Percentiles rank a stretch among this genome's conserved stretches.
These are phyloP conservation scores for Penaeus monodon DNA, from an alignment of 2,888 invertebrate species.

Conservation along the genomic window DNA sequence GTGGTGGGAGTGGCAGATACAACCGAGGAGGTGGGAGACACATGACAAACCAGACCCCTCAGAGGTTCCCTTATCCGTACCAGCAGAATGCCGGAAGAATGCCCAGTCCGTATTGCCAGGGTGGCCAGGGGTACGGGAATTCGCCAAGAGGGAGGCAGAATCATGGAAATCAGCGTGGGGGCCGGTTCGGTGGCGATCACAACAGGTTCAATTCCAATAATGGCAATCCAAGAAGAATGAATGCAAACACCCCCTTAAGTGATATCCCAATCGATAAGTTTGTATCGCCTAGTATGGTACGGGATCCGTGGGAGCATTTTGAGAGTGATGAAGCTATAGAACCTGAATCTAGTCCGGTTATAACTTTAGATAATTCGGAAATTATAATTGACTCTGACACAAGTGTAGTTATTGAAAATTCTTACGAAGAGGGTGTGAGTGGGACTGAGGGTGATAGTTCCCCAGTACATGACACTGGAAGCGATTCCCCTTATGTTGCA, in stretches of 20 bases:
- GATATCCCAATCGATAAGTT: slow-evolving; percentile 55
- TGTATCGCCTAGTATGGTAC: slow-evolving; percentile 39
- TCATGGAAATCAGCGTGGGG: neutral
- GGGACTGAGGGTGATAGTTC: slow-evolving; percentile 48
- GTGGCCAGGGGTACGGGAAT: slow-evolving; percentile 14
- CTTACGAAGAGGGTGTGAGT: slow-evolving; percentile 41
- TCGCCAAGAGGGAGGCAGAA: slow-evolving; percentile 22
- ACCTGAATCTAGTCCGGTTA: neutral
- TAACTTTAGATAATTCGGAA: slow-evolving; percentile 44
- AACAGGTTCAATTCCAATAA: slow-evolving; percentile 2
- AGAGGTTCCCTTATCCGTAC: slow-evolving; percentile 36
- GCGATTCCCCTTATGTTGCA: slow-evolving; percentile 53
- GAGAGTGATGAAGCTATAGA: neutral
- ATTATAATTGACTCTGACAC: slow-evolving; percentile 49
- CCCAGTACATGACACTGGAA: slow-evolving; percentile 44
- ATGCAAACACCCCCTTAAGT: slow-evolving; percentile 30
- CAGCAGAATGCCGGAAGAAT: slow-evolving; percentile 10
- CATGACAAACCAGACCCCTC: slow-evolving; percentile 8
- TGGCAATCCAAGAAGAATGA: slow-evolving; percentile 24
- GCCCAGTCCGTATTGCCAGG: too few species aligned
- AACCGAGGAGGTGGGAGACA: neutral
- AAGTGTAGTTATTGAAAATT: slow-evolving; percentile 44
- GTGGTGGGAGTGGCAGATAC: slow-evolving; percentile 5
- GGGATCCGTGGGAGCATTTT: slow-evolving; percentile 50
- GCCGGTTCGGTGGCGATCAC: neutral